Conservation (phyloP, 2,888 invertebrate species). For the Chloroclystis v-ata region DNA sequence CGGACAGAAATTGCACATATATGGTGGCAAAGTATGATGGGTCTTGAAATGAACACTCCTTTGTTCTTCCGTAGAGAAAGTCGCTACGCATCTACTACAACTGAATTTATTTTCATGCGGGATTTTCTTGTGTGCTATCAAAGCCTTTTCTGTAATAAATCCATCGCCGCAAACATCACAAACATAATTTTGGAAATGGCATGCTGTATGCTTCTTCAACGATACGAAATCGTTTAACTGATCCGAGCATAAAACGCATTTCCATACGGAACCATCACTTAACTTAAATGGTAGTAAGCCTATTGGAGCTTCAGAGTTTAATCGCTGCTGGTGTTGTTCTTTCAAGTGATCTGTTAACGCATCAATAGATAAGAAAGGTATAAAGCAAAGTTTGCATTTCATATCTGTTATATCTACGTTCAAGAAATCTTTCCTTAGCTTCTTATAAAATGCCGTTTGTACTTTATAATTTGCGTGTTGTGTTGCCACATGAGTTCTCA, state of each 20-base stretch:
- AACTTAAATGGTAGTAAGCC: conserved; percentile 64
- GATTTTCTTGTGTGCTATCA: conserved; percentile 66
- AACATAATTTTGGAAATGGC: conserved; percentile 70
- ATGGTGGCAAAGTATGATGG: conserved; percentile 63
- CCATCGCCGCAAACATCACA: conserved; percentile 72
- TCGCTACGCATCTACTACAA: conserved; percentile 65
- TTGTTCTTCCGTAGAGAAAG: conserved; percentile 61
- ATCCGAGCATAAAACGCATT: conserved; percentile 66
- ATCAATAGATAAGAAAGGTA: conserved; percentile 55
- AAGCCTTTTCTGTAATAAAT: conserved; percentile 67
- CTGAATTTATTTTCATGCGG: conserved; percentile 69
- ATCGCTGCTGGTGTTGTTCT: conserved; percentile 60
- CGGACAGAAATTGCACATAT: conserved; percentile 65
- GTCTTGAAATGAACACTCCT: conserved; percentile 65
- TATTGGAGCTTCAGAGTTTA: conserved; percentile 58
- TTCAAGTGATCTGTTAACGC: conserved; percentile 59
- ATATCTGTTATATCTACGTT: conserved; percentile 68
- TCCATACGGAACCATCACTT: conserved; percentile 63
- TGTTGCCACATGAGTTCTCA: conserved; percentile 55
- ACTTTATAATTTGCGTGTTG: conserved; percentile 63
- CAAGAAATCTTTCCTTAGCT: conserved; percentile 65
- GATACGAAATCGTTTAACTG: conserved; percentile 66
- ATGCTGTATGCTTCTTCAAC: conserved; percentile 64
- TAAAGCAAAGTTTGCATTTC: conserved; percentile 65
- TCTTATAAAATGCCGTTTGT: conserved; percentile 66